These are phyloP conservation scores for Anabas testudineus DNA, from an alignment of 2,797 vertebrate genomes.

Conservation along the genomic window DNA sequence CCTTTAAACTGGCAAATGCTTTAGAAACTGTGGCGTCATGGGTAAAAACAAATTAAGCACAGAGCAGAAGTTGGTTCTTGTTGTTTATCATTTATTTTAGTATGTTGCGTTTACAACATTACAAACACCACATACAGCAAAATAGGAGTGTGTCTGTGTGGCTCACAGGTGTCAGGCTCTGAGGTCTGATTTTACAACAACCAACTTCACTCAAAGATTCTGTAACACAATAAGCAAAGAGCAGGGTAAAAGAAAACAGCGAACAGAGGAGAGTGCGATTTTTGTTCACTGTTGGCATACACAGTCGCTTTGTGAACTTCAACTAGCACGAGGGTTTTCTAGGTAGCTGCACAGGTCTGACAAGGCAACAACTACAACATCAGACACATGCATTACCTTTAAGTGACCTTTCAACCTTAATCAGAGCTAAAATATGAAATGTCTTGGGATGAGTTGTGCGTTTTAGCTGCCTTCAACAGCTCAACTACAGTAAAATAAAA, in stretches of 20 bases:
- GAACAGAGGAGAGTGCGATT: background rate
- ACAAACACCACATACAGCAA: slow-evolving; percentile 26
- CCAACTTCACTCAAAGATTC: background rate
- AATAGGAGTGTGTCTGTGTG: background rate
- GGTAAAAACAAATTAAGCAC: background rate
- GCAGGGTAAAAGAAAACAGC: slow-evolving; percentile 1
- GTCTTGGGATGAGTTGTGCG: background rate
- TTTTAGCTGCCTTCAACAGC: background rate
- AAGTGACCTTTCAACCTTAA: background rate
- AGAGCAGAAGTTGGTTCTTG: slow-evolving; percentile 5
- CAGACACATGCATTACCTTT: slow-evolving; percentile 35
- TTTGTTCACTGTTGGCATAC: slow-evolving; percentile 51
- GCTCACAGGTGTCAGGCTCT: slow-evolving; percentile 3
- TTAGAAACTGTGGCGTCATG: too few species aligned
- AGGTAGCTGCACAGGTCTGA: slow-evolving; percentile 23
- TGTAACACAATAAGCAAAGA: slow-evolving; percentile 45
- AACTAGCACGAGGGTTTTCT: background rate
- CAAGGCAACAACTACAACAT: slow-evolving; percentile 15
- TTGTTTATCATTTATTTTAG: slow-evolving; percentile 61
- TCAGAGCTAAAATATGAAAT: too few species aligned
- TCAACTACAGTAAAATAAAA: background rate
- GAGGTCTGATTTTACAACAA: slow-evolving; percentile 22
- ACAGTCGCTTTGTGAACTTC: background rate
- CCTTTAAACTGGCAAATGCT: background rate
- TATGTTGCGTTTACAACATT: slow-evolving; percentile 4